phyloP scores from a whole-genome alignment of 1,140 invertebrate species.

The Ganaspis sp. region DNA sequence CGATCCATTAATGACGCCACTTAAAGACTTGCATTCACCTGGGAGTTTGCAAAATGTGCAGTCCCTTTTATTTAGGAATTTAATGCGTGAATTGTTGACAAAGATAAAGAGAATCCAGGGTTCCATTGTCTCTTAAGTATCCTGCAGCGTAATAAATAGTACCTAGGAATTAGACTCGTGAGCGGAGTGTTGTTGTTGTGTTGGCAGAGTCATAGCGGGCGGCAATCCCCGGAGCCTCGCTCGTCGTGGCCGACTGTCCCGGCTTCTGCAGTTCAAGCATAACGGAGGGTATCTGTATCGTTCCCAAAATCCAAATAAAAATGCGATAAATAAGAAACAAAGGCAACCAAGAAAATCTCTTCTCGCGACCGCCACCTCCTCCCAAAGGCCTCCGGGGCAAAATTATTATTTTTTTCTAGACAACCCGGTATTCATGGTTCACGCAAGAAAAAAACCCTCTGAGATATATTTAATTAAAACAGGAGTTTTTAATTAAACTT shows the following conservation, averaged over 20 bases:
- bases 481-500: background rate
- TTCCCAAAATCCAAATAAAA: slow-evolving; percentile 65
- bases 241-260: slow-evolving; percentile 89
- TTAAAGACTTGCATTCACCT: background rate
- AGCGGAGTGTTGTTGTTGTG: slow-evolving; percentile 76
- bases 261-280: slow-evolving; percentile 91
- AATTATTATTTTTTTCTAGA: background rate
- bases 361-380: slow-evolving; percentile 34
- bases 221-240: slow-evolving; percentile 88
- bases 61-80: background rate
- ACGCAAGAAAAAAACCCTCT: background rate
- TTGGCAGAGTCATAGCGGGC: slow-evolving; percentile 82
- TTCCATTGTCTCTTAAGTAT: slow-evolving; percentile 71
- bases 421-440: slow-evolving; percentile 35
- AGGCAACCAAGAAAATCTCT: background rate
- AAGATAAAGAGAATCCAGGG: slow-evolving; percentile 42
- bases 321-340: slow-evolving; percentile 30
- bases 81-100: background rate
- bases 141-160: slow-evolving; percentile 61
- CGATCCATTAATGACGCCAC: background rate
- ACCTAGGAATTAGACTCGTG: slow-evolving; percentile 77
- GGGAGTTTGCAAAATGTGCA: background rate
- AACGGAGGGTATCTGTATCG: slow-evolving; percentile 87
- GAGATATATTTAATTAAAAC: background rate
- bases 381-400: slow-evolving; percentile 34